Evolutionary conservation across 2,888 invertebrate genomes (phyloP), one percentile per base, ranked within the genome.

Genomic region (Lumbricus terrestris): DNA sequence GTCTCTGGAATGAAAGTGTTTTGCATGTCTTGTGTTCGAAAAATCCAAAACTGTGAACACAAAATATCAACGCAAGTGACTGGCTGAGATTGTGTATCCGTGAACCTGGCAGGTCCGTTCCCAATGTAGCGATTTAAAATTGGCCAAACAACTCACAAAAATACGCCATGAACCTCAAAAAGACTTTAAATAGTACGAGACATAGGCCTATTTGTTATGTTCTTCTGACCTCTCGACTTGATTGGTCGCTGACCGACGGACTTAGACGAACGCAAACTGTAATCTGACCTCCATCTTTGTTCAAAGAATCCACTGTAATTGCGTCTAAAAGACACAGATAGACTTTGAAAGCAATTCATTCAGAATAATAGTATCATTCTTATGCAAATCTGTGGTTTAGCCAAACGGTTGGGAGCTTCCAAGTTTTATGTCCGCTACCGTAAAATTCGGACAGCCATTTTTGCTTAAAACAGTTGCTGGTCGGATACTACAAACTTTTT

Each of bases 221-320:
- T n/a, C 29, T 69, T 16, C 69, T 69, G 29, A 69, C 69, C n/a
- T 69, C 69, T n/a, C 69, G 69, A 69, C 11, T 69, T 69, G 69
- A 69, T n/a, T 69, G 69, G 16, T 69, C 69, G 69, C 33, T 89
- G 34, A n/a, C 85, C 38, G 40, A 89, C 1, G 90, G 90, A 40
- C 37, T 82, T 34, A 91, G 82, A 47, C 88, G 85, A 34, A 98
- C 97, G 8, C 97, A 97, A 92, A 98, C 97, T 85, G 97, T 97
- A 92, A 98, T 97, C 94, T 97, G 96, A 95, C 98, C 98, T 90
- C 98, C 95, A 90, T 94, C 94, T 82, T 94, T 91, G 85, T 94
- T 94, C 34, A 94, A 93, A 54, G 88, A 88, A 88, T 95, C 95
- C 90, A 94, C 93, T 90, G 94, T 92, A 89, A 94, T 92, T 92